Evolutionary conservation across 2,113 vertebrate species (phyloP).

Genomic region (Sarotherodon lohbergeri): DNA sequence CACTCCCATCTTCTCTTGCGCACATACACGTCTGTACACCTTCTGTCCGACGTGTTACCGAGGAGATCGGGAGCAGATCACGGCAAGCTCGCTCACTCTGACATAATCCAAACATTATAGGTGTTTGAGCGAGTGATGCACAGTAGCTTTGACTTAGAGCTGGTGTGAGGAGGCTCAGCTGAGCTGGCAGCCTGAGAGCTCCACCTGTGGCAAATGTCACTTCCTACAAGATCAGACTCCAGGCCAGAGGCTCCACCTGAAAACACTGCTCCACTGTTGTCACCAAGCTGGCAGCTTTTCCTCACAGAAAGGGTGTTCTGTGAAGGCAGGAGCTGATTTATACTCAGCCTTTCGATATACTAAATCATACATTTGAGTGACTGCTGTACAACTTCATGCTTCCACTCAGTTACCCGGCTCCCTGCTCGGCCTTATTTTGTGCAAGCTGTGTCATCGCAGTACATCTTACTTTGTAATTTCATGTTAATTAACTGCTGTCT

Average conservation of each 20-base stretch:
- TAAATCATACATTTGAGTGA: background rate
- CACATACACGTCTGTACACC: background rate
- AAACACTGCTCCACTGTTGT: background rate
- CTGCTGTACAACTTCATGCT: background rate
- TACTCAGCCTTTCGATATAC: background rate
- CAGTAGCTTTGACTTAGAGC: background rate
- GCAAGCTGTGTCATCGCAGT: background rate
- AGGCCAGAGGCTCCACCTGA: background rate
- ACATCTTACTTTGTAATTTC: background rate
- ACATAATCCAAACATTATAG: background rate
- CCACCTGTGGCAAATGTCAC: conserved; percentile 11
- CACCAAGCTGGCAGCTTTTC: background rate
- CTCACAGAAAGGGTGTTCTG: background rate
- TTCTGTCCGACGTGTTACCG: background rate
- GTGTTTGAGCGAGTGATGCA: background rate
- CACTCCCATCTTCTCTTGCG: background rate
- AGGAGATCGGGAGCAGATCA: background rate
- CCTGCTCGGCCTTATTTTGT: background rate
- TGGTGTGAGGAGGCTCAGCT: background rate
- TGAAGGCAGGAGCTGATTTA: background rate
- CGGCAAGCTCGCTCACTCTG: background rate
- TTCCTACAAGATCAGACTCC: background rate
- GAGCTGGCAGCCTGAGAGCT: conserved; percentile 2
- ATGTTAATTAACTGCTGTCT: background rate
- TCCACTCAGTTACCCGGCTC: background rate